Evolutionary conservation across 1,140 invertebrate genomes (phyloP).

Genomic region (Gonatopus flavifemur): DNA sequence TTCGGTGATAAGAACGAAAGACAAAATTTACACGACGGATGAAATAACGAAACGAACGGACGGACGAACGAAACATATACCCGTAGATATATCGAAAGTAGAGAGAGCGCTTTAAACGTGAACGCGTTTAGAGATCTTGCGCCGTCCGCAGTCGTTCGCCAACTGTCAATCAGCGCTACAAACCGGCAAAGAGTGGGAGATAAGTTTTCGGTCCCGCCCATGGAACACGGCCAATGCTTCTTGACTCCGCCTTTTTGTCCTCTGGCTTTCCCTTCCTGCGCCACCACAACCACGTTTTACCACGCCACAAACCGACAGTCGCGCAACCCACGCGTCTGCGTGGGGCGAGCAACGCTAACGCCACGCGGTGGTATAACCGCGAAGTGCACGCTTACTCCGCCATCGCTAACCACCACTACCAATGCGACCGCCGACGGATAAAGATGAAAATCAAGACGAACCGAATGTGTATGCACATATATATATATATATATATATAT

Average conservation of each 20-base stretch:
- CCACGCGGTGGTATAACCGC: constrained; percentile 22
- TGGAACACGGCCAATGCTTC: constrained; percentile 40
- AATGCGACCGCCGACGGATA: constrained; percentile 28
- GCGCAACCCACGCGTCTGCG: too few relatives aligned
- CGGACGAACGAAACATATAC: too few relatives aligned
- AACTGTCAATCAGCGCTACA: constrained; percentile 66
- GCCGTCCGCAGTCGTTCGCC: constrained; percentile 67
- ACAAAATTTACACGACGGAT: too few relatives aligned
- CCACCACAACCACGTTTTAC: not conserved
- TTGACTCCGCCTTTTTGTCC: constrained; percentile 31
- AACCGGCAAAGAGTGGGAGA: constrained; percentile 58
- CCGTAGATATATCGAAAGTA: constrained; percentile 42
- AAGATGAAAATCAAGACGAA: constrained; percentile 17
- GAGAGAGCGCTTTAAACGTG: constrained; percentile 37
- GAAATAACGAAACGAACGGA: constrained; percentile 1
- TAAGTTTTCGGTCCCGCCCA: constrained; percentile 40
- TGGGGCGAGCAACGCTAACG: not conserved
- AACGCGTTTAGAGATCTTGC: constrained; percentile 59
- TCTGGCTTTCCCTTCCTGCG: constrained; percentile 19
- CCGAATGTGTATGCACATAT: not conserved
- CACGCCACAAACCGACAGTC: constrained; percentile 6
- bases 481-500: not conserved
- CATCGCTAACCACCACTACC: constrained; percentile 42
- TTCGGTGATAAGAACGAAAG: too few relatives aligned
- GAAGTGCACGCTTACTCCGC: constrained; percentile 37